phyloP scores from a whole-genome alignment of 1,140 invertebrate genomes.

The Caerostris darwini region DNA sequence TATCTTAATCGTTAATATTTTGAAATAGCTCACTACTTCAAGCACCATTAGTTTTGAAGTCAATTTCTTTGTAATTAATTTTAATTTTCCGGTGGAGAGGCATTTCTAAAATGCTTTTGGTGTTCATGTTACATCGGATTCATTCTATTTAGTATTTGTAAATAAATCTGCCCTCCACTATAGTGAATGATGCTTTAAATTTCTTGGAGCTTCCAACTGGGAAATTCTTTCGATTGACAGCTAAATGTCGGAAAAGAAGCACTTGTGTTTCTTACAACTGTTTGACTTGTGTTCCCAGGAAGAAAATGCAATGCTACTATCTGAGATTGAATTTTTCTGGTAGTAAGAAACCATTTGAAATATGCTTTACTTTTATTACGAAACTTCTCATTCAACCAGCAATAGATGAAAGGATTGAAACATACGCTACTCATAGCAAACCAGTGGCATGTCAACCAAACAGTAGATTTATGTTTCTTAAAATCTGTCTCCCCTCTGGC shows the following conservation, averaged over 20 bases:
- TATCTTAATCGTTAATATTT: too few species aligned
- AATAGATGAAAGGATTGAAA: conserved; percentile 85
- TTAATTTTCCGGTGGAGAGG: too few species aligned
- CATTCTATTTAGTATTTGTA: too few species aligned
- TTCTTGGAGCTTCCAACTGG: neutral
- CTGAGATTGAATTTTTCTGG: neutral
- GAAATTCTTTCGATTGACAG: neutral
- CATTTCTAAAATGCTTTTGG: too few species aligned
- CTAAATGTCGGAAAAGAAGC: neutral
- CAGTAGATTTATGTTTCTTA: conserved; percentile 80
- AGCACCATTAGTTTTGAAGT: too few species aligned
- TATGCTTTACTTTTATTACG: conserved; percentile 83
- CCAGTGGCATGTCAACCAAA: conserved; percentile 85
- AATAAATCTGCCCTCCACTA: too few species aligned
- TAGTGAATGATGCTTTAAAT: too few species aligned
- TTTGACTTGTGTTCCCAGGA: too few species aligned
- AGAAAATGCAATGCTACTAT: neutral
- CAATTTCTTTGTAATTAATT: too few species aligned
- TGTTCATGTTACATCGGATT: too few species aligned
- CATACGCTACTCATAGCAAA: conserved; percentile 88
- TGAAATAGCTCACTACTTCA: too few species aligned
- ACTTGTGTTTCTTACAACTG: neutral
- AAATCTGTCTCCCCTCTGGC: conserved; percentile 65
- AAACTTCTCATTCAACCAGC: conserved; percentile 82
- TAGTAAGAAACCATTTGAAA: neutral